Percentiles rank a stretch among this genome's conserved stretches.
Conservation (phyloP, 1,140 invertebrate species). For the Cheumatopsyche charites region DNA sequence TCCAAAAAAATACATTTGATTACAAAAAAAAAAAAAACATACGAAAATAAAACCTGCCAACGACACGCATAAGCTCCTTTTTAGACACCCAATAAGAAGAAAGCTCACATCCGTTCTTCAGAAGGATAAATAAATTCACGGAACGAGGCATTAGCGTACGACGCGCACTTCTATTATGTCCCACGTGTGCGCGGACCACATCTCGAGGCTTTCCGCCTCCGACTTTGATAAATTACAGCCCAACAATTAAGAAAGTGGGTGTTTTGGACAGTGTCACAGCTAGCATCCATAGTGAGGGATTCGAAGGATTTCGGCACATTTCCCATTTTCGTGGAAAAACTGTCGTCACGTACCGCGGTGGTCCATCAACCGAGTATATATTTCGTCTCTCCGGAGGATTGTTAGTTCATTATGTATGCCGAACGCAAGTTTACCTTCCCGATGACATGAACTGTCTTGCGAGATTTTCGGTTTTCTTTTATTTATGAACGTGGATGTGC, state of each 20-base stretch:
- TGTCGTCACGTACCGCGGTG: not conserved
- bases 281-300: not conserved
- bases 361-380: not conserved
- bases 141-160: too few relatives aligned
- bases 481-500: not conserved
- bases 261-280: conserved; percentile 9
- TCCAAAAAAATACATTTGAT: too few relatives aligned
- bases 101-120: too few relatives aligned
- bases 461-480: not conserved
- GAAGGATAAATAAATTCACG: too few relatives aligned
- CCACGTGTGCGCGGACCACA: not conserved
- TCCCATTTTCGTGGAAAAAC: too few relatives aligned
- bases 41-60: too few relatives aligned
- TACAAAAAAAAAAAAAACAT: too few relatives aligned
- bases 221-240: conserved; percentile 4
- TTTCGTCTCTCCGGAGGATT: not conserved
- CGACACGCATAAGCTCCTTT: too few relatives aligned
- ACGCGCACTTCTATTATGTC: too few relatives aligned
- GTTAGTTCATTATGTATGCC: conserved; percentile 15
- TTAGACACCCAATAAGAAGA: too few relatives aligned
- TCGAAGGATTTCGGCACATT: too few relatives aligned
- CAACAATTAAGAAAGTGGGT: conserved; percentile 12
- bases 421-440: not conserved
- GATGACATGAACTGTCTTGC: not conserved
- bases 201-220: not conserved